Base-by-base conservation (phyloP, 2,797 vertebrate species). In the Dromococcyx pavoninus region DNA sequence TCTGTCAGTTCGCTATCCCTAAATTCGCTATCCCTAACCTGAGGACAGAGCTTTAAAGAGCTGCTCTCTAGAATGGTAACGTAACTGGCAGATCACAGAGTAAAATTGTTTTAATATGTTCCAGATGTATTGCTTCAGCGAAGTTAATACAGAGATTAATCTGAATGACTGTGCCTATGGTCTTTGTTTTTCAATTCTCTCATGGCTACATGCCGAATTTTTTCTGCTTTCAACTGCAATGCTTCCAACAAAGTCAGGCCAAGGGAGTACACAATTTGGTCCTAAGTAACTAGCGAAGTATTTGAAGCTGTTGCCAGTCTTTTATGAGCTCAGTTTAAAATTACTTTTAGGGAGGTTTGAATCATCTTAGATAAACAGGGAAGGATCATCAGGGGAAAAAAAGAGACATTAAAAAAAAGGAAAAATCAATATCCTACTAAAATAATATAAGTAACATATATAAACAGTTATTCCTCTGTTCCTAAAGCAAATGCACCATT, bases 251-350 rank as follows among this genome's bases (percentile, higher is more conserved):
- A 73, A 58, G 25, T 64, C 62, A 79, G 57, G 22, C 69, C 41
- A 69, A 85, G 46, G n/a, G 61, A 95, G 37, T 43, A 73, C 30
- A 71, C 22, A 61, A 61, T 74, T 88, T 87, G 32, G 33, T 92
- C 69, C 57, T 65, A 77, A 54, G 75, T 74, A 92, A 87, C 33
- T n/a, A 65, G 27, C 77, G 82, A 85, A 90, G 14, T 60, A 89
- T 94, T 90, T 94, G 89, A 94, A 86, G 24, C 17, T 77, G 15
- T 46, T 95, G 61, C 53, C 64, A 93, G 50, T 5, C 24, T 87
- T 88, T 79, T 89, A 71, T 60, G 41, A 93, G 11, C 11, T 91
- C 33, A 64, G 37, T 78, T 89, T 76, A 94, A 87, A 89, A 79
- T 60, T 23, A 76, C 35, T 60, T 89, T 85, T 88, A 74, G 21